Evolutionary conservation across 2,888 invertebrate species (phyloP).

Genomic region (Sinohyriopsis cumingii): DNA sequence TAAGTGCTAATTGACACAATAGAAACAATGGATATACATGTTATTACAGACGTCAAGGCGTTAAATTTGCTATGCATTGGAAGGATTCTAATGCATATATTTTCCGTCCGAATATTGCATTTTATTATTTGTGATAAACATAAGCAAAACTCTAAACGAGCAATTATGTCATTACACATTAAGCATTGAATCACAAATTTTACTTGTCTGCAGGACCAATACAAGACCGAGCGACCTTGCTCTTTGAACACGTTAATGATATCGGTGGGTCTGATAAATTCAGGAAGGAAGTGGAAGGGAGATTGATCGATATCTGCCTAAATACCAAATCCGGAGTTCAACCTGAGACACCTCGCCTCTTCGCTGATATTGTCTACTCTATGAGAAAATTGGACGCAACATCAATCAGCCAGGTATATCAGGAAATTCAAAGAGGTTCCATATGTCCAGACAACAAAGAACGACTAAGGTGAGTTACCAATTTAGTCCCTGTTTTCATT

Average conservation of each 20-base stretch:
- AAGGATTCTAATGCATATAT: not conserved
- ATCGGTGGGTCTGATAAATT: constrained; percentile 9
- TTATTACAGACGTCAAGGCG: not conserved
- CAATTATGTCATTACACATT: too few species aligned
- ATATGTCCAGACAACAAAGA: constrained; percentile 53
- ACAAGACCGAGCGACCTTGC: constrained; percentile 74
- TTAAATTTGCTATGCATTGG: not conserved
- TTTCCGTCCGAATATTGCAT: too few species aligned
- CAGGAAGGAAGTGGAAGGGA: constrained; percentile 33
- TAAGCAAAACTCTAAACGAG: too few species aligned
- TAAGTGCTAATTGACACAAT: constrained; percentile 4
- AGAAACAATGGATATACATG: not conserved
- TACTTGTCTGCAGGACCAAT: constrained; percentile 27
- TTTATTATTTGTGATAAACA: not conserved
- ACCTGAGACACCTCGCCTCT: constrained; percentile 72
- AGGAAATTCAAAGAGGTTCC: constrained; percentile 35
- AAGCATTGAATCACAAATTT: too few species aligned
- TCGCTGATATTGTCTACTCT: constrained; percentile 71
- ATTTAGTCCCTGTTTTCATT: not conserved
- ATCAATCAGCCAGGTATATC: constrained; percentile 61
- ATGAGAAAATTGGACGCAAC: constrained; percentile 68
- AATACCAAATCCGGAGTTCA: constrained; percentile 67
- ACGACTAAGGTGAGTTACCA: constrained; percentile 45
- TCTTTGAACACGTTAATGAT: constrained; percentile 47
- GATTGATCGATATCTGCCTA: constrained; percentile 55